These are phyloP conservation scores for Rhagonycha lutea DNA, from an alignment of 2,888 invertebrate species.

Conservation along the genomic window DNA sequence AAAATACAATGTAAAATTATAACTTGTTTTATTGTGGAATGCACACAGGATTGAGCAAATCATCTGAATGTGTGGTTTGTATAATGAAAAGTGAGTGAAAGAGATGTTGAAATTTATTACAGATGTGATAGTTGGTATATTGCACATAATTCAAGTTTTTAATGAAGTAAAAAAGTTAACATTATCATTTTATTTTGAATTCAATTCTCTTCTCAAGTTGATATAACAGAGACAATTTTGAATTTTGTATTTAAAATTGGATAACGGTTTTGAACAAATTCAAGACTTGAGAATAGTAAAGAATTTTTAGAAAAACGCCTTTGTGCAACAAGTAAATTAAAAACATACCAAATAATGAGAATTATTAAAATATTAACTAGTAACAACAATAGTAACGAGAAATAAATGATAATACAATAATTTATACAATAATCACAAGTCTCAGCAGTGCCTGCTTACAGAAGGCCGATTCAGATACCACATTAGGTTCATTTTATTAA, in stretches of 20 bases:
- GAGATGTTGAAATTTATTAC: conserved; percentile 42
- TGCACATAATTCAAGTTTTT: conserved; percentile 50
- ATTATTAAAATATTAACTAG: conserved; percentile 45
- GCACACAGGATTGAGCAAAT: conserved; percentile 52
- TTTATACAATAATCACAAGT: conserved; percentile 47
- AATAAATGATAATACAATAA: conserved; percentile 46
- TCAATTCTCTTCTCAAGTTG: conserved; percentile 25
- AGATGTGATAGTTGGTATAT: conserved; percentile 47
- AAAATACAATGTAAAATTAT: conserved; percentile 6
- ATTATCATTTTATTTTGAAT: conserved; percentile 39
- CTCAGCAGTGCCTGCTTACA: conserved; percentile 23
- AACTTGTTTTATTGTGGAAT: conserved; percentile 51
- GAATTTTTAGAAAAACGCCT: conserved; percentile 15
- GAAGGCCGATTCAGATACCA: conserved; percentile 10
- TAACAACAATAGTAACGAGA: conserved; percentile 47
- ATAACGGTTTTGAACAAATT: conserved; percentile 2
- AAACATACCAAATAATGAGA: conserved; percentile 28
- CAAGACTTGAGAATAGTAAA: conserved; percentile 2
- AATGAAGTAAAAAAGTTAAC: conserved; percentile 42
- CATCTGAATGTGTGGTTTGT: conserved; percentile 47
- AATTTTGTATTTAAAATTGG: conserved; percentile 21
- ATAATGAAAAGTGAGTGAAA: conserved; percentile 42
- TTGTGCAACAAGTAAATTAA: conserved; percentile 26
- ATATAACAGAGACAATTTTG: conserved; percentile 17
- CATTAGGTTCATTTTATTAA: conserved; percentile 8